Base-by-base conservation (phyloP, 1,140 invertebrate genomes). In the Archegozetes longisetosus region DNA sequence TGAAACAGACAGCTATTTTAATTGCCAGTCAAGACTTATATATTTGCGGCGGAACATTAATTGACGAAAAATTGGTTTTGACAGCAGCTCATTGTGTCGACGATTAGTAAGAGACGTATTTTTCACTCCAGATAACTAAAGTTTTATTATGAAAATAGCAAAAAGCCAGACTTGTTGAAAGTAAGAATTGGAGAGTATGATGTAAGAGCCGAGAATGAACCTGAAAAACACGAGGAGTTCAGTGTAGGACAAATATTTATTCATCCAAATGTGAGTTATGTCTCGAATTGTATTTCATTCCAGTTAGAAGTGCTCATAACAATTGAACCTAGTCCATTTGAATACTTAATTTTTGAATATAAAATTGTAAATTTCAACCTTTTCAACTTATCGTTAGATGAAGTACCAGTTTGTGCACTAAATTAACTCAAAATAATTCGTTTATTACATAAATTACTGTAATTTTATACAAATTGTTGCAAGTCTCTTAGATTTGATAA, bases 61-160 rank as follows among this genome's bases (percentile, higher is more conserved):
- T 80, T 25, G 74, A 73, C 47, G 69, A 74, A 57, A 70, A 71
- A 24, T 77, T 76, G 68, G 65, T 80, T 3, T 61, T 80, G n/a
- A 80, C 79, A 4, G 78, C 79, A n/a, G 79, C 79, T 22, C 79
- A 80, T 66, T 80, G 79, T 67, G 73, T 78, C 1, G 25, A 54
- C 17, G 48, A 55, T 24, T 13, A 14, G 20, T 24, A 40, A 59
- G 14, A 12, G 22, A 22, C 17, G 54, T 51, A 54, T n/a, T 58
- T 58, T n/a, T n/a, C n/a, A n/a, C 13, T 4, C 3, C 29, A 9
- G 55, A 51, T 48, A 22, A 20, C 24, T 51, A 51, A 26, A 9
- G 4, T 6, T 9, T 48, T 0, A 26, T 22, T 22, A 23, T 56
- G 27, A 23, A 46, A 28, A 9, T 20, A 68, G 65, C 58, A 58